Base-by-base conservation (phyloP, 2,888 invertebrate genomes). In the Tachina grossa region DNA sequence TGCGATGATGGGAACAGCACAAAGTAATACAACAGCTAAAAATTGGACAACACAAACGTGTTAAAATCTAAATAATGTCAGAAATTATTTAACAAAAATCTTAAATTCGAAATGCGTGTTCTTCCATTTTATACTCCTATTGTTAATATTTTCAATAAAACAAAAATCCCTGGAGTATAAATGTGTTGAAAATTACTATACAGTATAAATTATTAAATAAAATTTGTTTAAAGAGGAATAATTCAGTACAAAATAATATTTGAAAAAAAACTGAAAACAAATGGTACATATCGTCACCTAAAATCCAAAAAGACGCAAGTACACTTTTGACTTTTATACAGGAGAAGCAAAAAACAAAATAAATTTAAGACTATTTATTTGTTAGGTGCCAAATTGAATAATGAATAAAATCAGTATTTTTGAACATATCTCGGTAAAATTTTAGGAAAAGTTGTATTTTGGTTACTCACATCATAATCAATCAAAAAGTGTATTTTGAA, bases 21-120 rank as follows among this genome's bases (percentile, higher is more conserved):
- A 84, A 71, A 57, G 83, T 71, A 74, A 74, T 51, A 47, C 11
- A 68, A 66, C 16, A 68, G 63, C 57, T 2, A 57, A 61, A 51
- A 74, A 77, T 72, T 86, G 74, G 74, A 80, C 72, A 80, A 80
- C 31, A 47, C 68, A 78, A 82, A 85, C 83, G 77, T 87, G 88
- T 91, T 91, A 90, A 91, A 90, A 90, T 88, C 89, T 84, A 90
- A 91, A 91, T 88, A 90, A 88, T 90, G 90, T 91, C 87, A 85
- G 87, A 88, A 88, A 78, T 59, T 75, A 41, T 76, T 75, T 63
- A 82, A 63, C 53, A 63, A 41, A 59, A 45, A 65, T 49, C 49
- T 76, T 41, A 65, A 71, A 59, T 59, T 22, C 13, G 19, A 71
- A 59, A 77, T 65, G 59, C 31, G 49, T 66, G 51, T 77, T 65